Conservation (phyloP, 2,888 invertebrate genomes). For the Horisme vitalbata region DNA sequence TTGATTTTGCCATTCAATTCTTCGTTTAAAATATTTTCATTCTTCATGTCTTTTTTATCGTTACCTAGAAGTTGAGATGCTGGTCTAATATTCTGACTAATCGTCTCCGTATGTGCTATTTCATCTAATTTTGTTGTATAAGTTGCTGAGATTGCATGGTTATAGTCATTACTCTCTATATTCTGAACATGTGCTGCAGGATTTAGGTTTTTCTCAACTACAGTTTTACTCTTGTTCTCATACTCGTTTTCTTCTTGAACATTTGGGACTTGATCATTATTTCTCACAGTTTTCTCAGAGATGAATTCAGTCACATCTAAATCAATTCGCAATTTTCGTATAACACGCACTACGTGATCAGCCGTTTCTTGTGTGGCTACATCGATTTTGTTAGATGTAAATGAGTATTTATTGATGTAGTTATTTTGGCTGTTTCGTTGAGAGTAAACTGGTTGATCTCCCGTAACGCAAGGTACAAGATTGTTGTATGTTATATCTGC, state of each 20-base stretch:
- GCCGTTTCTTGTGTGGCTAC: constrained; percentile 44
- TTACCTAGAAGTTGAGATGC: too few relatives aligned
- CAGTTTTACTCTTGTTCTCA: not conserved
- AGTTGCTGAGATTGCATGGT: not conserved
- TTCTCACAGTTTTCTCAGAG: constrained; percentile 2
- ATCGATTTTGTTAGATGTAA: constrained; percentile 50
- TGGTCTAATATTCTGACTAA: too few relatives aligned
- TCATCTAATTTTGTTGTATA: not conserved
- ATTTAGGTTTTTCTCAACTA: not conserved
- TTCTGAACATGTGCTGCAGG: not conserved
- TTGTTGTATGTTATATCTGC: not conserved
- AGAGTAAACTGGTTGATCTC: not conserved
- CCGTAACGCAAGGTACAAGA: not conserved
- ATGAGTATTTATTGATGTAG: constrained; percentile 47
- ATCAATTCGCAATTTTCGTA: constrained; percentile 60
- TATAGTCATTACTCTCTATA: too few relatives aligned
- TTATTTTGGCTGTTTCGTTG: constrained; percentile 11
- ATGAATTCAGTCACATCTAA: constrained; percentile 59
- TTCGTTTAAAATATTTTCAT: not conserved
- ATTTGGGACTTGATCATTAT: not conserved
- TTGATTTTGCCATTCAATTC: too few relatives aligned
- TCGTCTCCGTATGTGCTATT: too few relatives aligned
- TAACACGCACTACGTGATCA: constrained; percentile 47
- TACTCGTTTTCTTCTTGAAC: not conserved
- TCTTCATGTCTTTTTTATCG: too few relatives aligned